Base-by-base conservation (phyloP, 2,113 vertebrate species). In the Tyto alba region DNA sequence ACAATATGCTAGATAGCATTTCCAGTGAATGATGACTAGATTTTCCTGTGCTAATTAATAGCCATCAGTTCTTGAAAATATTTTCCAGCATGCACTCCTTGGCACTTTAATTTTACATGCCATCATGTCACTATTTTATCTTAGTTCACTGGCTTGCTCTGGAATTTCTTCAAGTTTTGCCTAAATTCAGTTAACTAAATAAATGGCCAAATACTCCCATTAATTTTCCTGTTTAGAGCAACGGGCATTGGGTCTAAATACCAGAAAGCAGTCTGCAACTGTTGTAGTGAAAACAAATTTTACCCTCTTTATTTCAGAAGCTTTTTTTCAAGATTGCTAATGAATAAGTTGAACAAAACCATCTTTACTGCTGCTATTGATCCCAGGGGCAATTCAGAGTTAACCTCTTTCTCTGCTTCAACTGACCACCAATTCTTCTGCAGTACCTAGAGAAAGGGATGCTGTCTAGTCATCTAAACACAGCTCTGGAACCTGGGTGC, bases 81-180 rank as follows among this genome's bases (percentile, higher is more conserved):
- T 62, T 85, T 94, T 89, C 57, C 69, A 82, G 20, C 29, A 19
- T 23, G 27, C 11, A 47, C 32, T 81, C 52, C 29, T 66, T 79
- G 66, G 53, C 41, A 85, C 79, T 75, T 90, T 64, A 60, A 87
- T 94, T 92, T 88, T 91, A 45, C 62, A 32, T 73, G 66, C 62
- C 20, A 66, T 56, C 15, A 13, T 73, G 62, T 57, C 57, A 81
- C 45, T 19, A 7, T 82, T 92, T 93, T 43, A 41, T 62, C 40
- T 73, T 64, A 53, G 23, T 68, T 87, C 16, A 8, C 43, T 60
- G 43, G 10, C 47, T 94, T 85, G 34, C 38, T 73, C 57, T 69
- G 62, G 32, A 89, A 85, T 95, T 78, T 89, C 62, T 93, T 87
- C n/a, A 84, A 66, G 41, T 66, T 88, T 96, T 85, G 41, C 41